Evolutionary conservation across 2,888 invertebrate species (phyloP), one percentile per base, ranked within the genome.

Genomic region (Campoplex nolae): DNA sequence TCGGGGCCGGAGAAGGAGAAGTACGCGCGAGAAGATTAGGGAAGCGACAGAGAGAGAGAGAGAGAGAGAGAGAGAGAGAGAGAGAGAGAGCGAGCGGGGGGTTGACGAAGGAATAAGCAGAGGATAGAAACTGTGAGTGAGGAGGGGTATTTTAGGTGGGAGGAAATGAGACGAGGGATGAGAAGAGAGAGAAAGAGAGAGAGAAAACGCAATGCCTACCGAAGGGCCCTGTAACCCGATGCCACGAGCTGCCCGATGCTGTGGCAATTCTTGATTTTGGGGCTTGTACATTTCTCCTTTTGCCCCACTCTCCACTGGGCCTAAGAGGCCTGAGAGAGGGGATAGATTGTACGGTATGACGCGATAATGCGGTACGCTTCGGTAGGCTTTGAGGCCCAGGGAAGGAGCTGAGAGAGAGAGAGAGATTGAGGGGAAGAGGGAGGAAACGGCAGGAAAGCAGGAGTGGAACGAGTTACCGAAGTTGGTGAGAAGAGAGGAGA

Each of bases 331-430:
- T 13, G 0, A 11, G 71, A 54, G 81, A 78, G 75, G 86, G 73
- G 88, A 86, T 86, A 84, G 87, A 89, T 89, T 85, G 87, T 88
- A 83, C 89, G 92, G 91, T 91, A 92, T 92, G 91, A 92, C 89
- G 92, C 92, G 92, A 92, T 92, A 92, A 92, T 92, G 92, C 90
- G 90, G 88, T 88, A 87, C 88, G 89, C 78, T 75, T 76, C 80
- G 85, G 68, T 85, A 67, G 78, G 84, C 84, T 81, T 84, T 56
- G 75, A 83, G 86, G 65, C 78, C 67, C 68, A 28, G 38, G 38
- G 76, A 54, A 83, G 88, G 73, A 83, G 84, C 70, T 38, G 4
- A 6, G 38, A 3, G 38, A 38, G 1, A 3, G 38, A 6, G 71
- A 6, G 56, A 56, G 45, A n/a, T n/a, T n/a, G n/a, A n/a, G n/a